A percentile compares a stretch with the other conserved stretches of the same genome.
Evolutionary conservation across 2,797 vertebrate species (phyloP).

Genomic region (Gymnocypris eckloni): DNA sequence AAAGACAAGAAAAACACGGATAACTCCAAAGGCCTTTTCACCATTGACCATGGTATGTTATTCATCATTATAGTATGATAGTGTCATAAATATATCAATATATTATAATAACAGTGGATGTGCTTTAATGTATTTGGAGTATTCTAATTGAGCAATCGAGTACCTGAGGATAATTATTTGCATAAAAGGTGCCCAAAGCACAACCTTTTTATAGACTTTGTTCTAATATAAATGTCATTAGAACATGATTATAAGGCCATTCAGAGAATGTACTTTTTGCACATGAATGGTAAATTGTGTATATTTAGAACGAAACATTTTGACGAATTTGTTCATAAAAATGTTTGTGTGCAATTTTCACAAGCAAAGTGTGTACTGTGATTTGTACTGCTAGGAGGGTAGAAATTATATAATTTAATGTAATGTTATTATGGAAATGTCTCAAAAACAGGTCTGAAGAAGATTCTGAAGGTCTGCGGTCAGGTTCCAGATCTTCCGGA

Average conservation of each 20-base stretch:
- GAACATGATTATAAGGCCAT: not conserved
- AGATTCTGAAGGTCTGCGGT: constrained; percentile 95
- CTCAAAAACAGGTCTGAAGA: constrained; percentile 85
- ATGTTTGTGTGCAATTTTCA: not conserved
- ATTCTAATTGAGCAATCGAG: not conserved
- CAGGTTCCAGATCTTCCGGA: constrained; percentile 91
- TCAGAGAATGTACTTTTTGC: not conserved
- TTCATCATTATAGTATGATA: not conserved
- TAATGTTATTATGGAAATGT: constrained; percentile 13
- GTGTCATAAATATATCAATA: no score
- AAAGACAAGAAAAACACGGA: constrained; percentile 80
- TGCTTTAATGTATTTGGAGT: not conserved
- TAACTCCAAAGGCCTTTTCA: constrained; percentile 86
- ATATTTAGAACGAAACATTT: not conserved
- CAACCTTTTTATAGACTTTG: not conserved
- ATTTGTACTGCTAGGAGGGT: not conserved
- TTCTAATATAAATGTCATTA: not conserved
- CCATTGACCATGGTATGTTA: constrained; percentile 89
- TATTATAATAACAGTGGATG: not conserved
- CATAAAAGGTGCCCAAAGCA: not conserved
- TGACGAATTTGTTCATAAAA: not conserved
- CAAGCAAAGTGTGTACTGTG: not conserved
- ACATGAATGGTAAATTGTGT: not conserved
- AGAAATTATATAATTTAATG: not conserved
- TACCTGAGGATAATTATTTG: not conserved